These are phyloP conservation scores for Dasyurus viverrinus DNA, from an alignment of 2,113 vertebrate genomes.

Conservation along the genomic window DNA sequence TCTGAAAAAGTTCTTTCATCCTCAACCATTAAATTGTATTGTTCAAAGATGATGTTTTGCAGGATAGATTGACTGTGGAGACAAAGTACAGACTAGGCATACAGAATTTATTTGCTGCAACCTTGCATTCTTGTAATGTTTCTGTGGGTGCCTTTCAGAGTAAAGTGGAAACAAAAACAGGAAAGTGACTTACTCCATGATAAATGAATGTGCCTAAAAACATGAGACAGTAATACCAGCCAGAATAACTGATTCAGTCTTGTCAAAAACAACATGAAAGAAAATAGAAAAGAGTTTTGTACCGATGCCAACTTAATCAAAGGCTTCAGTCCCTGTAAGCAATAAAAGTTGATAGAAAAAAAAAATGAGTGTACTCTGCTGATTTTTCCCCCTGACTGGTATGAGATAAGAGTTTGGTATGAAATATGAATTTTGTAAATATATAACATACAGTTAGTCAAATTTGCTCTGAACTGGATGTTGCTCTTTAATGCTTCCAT, in stretches of 20 bases:
- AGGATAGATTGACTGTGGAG: slow-evolving; percentile 61
- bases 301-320: slow-evolving; percentile 77
- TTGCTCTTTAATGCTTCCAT: not conserved
- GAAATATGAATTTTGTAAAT: slow-evolving; percentile 16
- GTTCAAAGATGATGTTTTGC: slow-evolving; percentile 64
- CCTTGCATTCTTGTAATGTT: slow-evolving; percentile 80
- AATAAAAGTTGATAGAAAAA: slow-evolving; percentile 51
- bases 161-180: slow-evolving; percentile 84
- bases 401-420: slow-evolving; percentile 44
- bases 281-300: slow-evolving; percentile 73
- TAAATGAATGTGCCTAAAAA: slow-evolving; percentile 82
- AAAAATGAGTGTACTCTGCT: slow-evolving; percentile 59
- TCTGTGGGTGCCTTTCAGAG: slow-evolving; percentile 78
- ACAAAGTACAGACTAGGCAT: slow-evolving; percentile 70
- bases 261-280: slow-evolving; percentile 76
- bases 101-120: slow-evolving; percentile 80
- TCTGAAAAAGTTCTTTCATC: slow-evolving; percentile 34
- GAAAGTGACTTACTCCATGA: slow-evolving; percentile 80
- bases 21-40: slow-evolving; percentile 67
- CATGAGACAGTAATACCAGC: slow-evolving; percentile 75
- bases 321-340: slow-evolving; percentile 62
- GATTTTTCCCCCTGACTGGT: slow-evolving; percentile 66
- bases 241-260: slow-evolving; percentile 76
- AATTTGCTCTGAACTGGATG: not conserved
- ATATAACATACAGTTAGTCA: not conserved